Evolutionary conservation across 2,888 invertebrate genomes (phyloP).

Genomic region (Aleiodes testaceus): DNA sequence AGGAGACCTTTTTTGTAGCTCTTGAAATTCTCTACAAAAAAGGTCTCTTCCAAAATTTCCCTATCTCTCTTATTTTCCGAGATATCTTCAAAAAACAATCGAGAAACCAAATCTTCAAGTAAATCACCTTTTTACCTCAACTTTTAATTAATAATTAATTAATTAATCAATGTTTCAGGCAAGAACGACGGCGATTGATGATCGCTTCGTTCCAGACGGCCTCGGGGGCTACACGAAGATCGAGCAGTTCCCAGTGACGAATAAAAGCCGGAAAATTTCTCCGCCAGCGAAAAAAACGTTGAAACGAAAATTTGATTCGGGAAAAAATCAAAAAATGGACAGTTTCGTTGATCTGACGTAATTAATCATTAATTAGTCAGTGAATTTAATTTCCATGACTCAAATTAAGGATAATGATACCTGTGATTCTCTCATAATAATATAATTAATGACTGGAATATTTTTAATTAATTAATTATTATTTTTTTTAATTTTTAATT

Average conservation of each 20-base stretch:
- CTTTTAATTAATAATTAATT: neutral
- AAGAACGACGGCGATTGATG: conserved; percentile 4
- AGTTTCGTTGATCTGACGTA: conserved; percentile 41
- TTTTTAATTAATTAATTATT: neutral
- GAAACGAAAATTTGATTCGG: conserved; percentile 33
- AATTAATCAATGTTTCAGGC: neutral
- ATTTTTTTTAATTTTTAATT: too few species aligned
- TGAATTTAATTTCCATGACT: neutral
- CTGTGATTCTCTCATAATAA: conserved; percentile 12
- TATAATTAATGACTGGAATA: neutral
- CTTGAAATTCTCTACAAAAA: too few species aligned
- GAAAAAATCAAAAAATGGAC: conserved; percentile 32
- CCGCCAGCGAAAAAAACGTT: conserved; percentile 1
- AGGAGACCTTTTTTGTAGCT: too few species aligned
- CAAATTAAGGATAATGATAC: neutral
- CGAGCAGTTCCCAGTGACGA: conserved; percentile 36
- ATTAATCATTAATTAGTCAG: neutral
- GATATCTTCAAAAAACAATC: neutral
- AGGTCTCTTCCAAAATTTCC: too few species aligned
- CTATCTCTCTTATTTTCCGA: too few species aligned
- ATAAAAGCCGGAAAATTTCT: neutral
- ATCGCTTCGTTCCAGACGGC: conserved; percentile 36
- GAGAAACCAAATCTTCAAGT: neutral
- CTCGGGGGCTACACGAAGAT: conserved; percentile 40
- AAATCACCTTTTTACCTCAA: too few species aligned